Percentiles rank a stretch among this genome's conserved stretches.
Evolutionary conservation across 2,797 vertebrate genomes (phyloP).

Genomic region (Gambelia wislizenii): DNA sequence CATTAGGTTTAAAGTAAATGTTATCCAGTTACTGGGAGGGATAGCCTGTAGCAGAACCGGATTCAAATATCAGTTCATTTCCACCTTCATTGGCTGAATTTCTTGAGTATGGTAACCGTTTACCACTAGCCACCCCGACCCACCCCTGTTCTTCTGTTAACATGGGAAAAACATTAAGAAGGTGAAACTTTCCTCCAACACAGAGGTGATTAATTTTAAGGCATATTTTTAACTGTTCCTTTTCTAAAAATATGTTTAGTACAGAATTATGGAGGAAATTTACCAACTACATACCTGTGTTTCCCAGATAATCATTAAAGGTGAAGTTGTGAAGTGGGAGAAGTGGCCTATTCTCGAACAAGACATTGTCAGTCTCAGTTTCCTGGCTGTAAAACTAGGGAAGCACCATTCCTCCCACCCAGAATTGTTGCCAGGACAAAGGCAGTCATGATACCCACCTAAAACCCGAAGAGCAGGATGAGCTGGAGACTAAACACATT

Average conservation of each 20-base stretch:
- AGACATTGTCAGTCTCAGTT: not conserved
- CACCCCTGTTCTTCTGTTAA: not conserved
- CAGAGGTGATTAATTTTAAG: not conserved
- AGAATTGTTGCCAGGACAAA: not conserved
- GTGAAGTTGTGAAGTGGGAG: not conserved
- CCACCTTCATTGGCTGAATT: not conserved
- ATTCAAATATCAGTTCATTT: not conserved
- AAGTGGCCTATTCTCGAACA: not conserved
- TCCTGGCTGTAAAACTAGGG: not conserved
- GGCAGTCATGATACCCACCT: not conserved
- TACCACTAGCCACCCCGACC: not conserved
- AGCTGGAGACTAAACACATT: not conserved
- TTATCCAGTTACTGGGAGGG: not conserved
- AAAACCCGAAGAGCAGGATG: not conserved
- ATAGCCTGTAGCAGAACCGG: not conserved
- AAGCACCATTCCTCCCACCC: not conserved
- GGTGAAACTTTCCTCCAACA: not conserved
- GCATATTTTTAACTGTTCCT: not conserved
- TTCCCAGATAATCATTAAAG: not conserved
- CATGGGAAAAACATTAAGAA: not conserved
- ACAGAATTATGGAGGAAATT: not conserved
- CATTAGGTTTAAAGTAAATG: not conserved
- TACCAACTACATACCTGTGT: not conserved
- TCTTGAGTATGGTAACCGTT: not conserved
- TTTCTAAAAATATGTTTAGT: not conserved